Conservation (phyloP, 2,113 vertebrate species). For the Chloebia gouldiae region DNA sequence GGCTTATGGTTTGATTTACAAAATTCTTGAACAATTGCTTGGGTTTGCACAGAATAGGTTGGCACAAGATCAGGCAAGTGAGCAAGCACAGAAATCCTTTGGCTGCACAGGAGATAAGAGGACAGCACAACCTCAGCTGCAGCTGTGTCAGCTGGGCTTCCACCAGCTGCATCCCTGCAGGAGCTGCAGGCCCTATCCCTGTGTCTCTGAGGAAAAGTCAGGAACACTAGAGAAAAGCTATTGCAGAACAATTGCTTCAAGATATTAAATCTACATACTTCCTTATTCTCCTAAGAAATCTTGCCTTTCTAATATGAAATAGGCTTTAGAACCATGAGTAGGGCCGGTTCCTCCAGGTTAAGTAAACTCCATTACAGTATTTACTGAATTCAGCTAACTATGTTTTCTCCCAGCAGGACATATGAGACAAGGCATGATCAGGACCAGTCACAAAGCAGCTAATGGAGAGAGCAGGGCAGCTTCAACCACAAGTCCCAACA, state of each 20-base stretch:
- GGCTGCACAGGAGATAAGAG: background rate
- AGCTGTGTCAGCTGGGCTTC: background rate
- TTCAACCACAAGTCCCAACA: background rate
- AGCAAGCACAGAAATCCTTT: background rate
- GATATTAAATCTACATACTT: background rate
- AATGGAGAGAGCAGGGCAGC: background rate
- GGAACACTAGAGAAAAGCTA: background rate
- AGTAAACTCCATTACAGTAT: background rate
- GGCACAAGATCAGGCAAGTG: background rate
- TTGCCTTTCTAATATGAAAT: background rate
- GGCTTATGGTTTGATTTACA: background rate
- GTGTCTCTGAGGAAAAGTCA: background rate
- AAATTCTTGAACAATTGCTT: background rate
- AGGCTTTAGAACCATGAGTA: accelerated
- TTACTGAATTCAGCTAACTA: background rate
- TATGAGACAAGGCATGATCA: background rate
- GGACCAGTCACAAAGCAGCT: background rate
- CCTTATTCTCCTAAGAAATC: background rate
- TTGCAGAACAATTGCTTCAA: background rate
- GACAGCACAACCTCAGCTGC: background rate
- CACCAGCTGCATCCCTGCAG: background rate
- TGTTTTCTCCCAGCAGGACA: background rate
- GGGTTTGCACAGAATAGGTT: background rate
- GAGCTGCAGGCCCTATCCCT: background rate
- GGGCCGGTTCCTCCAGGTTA: background rate